Conservation (phyloP, 2,113 vertebrate species). For the Pitta sordida region DNA sequence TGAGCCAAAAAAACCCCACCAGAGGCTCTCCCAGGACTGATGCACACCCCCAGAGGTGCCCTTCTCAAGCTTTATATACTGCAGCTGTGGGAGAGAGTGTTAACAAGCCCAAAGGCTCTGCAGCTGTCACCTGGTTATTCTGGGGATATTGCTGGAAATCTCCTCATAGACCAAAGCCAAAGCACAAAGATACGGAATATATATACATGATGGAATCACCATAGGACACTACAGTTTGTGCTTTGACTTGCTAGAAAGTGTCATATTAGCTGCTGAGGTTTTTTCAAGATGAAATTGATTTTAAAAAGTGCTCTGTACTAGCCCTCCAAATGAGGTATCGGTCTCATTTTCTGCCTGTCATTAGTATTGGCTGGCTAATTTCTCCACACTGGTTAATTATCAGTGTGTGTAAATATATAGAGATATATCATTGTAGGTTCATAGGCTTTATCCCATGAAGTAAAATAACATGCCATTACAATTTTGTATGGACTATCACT, state of each 20-base stretch:
- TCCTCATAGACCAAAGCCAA: too few relatives aligned
- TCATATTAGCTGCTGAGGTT: constrained; percentile 12
- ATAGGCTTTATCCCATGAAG: neutral
- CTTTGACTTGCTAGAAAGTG: constrained; percentile 49
- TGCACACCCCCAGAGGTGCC: too few relatives aligned
- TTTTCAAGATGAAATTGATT: neutral
- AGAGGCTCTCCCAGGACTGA: too few relatives aligned
- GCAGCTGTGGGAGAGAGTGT: too few relatives aligned
- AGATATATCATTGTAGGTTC: neutral
- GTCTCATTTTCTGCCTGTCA: neutral
- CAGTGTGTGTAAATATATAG: accelerated
- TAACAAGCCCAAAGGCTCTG: too few relatives aligned
- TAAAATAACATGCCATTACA: neutral
- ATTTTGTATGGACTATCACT: neutral
- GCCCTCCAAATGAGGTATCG: neutral
- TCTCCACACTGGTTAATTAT: neutral
- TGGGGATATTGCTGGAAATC: too few relatives aligned
- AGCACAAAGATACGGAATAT: too few relatives aligned
- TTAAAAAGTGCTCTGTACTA: neutral
- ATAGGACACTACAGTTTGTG: too few relatives aligned
- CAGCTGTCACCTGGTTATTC: too few relatives aligned
- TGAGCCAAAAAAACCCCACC: too few relatives aligned
- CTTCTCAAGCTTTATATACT: too few relatives aligned
- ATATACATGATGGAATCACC: too few relatives aligned
- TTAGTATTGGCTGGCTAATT: neutral